These are phyloP conservation scores for Proterorhinus semilunaris DNA, from an alignment of 2,113 vertebrate species.

Conservation along the genomic window DNA sequence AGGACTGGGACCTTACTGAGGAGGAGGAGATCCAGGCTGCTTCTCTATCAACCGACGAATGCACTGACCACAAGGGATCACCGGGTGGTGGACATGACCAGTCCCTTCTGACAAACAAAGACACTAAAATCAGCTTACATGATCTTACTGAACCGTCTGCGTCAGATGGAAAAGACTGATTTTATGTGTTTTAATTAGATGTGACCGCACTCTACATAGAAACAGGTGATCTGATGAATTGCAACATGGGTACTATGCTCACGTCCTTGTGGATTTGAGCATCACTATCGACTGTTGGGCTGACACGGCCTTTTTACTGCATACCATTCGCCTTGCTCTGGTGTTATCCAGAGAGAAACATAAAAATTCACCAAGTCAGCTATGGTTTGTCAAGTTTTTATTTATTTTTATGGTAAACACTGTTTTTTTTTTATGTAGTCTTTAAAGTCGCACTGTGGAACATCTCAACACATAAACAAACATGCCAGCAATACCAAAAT, in stretches of 20 bases:
- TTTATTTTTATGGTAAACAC: not conserved
- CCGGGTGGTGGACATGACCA: conserved; percentile 10
- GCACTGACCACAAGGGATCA: conserved; percentile 68
- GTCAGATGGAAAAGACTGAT: conserved; percentile 83
- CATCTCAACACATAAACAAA: too few species aligned
- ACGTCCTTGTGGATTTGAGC: conserved; percentile 68
- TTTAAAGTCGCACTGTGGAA: too few species aligned
- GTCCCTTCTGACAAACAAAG: conserved; percentile 14
- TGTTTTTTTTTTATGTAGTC: not conserved
- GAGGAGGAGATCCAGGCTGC: conserved; percentile 73
- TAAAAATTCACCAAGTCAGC: conserved; percentile 71
- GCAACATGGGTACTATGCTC: conserved; percentile 40
- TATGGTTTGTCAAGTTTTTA: conserved; percentile 4
- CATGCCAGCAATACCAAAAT: too few species aligned
- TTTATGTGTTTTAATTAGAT: conserved; percentile 24
- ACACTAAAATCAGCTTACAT: conserved; percentile 34
- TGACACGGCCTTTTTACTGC: conserved; percentile 70
- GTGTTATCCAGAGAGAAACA: conserved; percentile 64
- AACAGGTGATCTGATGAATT: conserved; percentile 73
- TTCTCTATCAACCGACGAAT: conserved; percentile 55
- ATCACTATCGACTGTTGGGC: conserved; percentile 67
- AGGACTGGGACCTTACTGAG: conserved; percentile 83
- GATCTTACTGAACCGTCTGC: conserved; percentile 83
- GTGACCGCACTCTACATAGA: conserved; percentile 54
- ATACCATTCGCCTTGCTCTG: conserved; percentile 72